Evolutionary conservation across 2,797 vertebrate genomes (phyloP).

Genomic region (Odontamblyopus rebecca): DNA sequence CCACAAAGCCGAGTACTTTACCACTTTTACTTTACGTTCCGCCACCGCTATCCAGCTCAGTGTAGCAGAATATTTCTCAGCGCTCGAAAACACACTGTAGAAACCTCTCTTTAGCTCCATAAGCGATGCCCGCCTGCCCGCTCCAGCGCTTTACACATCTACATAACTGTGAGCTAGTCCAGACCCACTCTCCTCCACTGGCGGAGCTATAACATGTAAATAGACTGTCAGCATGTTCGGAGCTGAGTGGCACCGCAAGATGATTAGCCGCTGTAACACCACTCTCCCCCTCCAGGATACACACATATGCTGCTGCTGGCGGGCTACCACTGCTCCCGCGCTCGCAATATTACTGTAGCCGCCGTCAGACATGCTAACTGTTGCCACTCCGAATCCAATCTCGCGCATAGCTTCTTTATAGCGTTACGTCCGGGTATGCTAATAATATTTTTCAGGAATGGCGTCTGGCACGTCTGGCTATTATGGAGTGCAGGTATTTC

Average conservation of each 20-base stretch:
- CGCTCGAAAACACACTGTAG: slow-evolving; percentile 6
- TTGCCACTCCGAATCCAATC: slow-evolving; percentile 63
- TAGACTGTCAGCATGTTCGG: slow-evolving; percentile 90
- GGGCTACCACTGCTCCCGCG: slow-evolving; percentile 54
- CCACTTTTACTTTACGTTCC: too few relatives aligned
- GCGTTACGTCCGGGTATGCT: slow-evolving; percentile 35
- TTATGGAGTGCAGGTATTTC: slow-evolving; percentile 10
- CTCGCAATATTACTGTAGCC: slow-evolving; percentile 84
- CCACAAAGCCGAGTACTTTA: too few relatives aligned
- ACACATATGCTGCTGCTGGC: slow-evolving; percentile 23
- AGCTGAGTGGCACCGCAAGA: slow-evolving; percentile 92
- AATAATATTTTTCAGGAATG: slow-evolving; percentile 55
- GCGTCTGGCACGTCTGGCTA: slow-evolving; percentile 43
- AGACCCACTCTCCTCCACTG: slow-evolving; percentile 36
- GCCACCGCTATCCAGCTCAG: neutral
- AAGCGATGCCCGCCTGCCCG: slow-evolving; percentile 17
- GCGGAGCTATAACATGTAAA: slow-evolving; percentile 78
- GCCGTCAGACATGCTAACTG: slow-evolving; percentile 63
- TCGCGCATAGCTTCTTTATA: slow-evolving; percentile 15
- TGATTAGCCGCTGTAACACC: slow-evolving; percentile 84
- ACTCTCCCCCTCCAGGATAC: slow-evolving; percentile 15
- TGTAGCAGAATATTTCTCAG: neutral
- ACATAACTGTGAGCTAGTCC: slow-evolving; percentile 35
- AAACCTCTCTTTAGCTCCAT: slow-evolving; percentile 20
- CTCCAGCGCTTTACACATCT: slow-evolving; percentile 13